A percentile compares a stretch with the other conserved stretches of the same genome.
These are phyloP conservation scores for Saccopteryx bilineata DNA, from an alignment of 2,113 vertebrate species.

Conservation along the genomic window DNA sequence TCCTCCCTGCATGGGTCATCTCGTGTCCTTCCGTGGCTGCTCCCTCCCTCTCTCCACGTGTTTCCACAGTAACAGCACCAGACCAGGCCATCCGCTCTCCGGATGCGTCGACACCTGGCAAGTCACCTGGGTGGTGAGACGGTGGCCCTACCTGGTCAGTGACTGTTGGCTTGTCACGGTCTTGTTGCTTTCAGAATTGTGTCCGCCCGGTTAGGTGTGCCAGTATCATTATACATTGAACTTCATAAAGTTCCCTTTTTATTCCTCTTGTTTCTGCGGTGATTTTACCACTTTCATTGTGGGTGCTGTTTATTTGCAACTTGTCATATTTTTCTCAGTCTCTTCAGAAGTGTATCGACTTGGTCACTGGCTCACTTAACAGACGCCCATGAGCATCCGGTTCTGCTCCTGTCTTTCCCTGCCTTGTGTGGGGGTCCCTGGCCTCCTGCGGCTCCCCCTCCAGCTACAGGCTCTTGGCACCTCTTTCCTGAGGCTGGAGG, in stretches of 20 bases:
- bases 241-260: neutral
- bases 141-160: neutral
- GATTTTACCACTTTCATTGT: neutral
- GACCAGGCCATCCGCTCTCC: neutral
- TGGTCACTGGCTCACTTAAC: neutral
- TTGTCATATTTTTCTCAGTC: neutral
- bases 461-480: neutral
- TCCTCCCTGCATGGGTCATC: neutral
- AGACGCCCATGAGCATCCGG: rapidly evolving
- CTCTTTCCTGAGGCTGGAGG: neutral
- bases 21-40: neutral
- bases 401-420: neutral
- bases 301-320: neutral
- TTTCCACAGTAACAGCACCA: neutral
- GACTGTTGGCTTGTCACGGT: neutral
- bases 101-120: neutral
- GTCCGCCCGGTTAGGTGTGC: rapidly evolving
- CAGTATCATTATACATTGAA: neutral
- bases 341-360: neutral
- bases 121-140: neutral
- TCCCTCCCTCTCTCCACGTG: neutral
- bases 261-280: neutral
- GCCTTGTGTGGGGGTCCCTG: neutral
- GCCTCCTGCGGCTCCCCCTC: neutral
- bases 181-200: neutral